A percentile compares a stretch with the other conserved stretches of the same genome.
phyloP scores from a whole-genome alignment of 2,113 vertebrate genomes.

The Orycteropus afer region DNA sequence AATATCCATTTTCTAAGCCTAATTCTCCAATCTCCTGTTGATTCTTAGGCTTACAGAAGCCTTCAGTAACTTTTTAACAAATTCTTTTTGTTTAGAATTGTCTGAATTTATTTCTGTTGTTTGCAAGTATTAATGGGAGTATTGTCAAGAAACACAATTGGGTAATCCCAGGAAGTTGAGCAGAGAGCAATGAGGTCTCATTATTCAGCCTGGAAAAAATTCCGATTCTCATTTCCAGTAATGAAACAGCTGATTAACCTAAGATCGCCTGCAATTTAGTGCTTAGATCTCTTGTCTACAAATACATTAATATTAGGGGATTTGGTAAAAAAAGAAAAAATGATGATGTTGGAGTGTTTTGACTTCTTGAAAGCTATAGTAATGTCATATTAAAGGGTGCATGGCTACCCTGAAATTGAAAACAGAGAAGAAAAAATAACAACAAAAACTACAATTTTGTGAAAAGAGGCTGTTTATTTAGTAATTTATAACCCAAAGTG shows the following conservation, averaged over 20 bases:
- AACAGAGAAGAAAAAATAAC: neutral
- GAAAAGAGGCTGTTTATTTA: neutral
- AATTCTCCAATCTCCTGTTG: neutral
- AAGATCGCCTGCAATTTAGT: neutral
- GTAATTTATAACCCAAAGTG: neutral
- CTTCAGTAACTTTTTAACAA: neutral
- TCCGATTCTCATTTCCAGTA: neutral
- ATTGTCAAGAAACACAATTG: slow-evolving; percentile 28
- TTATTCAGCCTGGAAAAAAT: neutral
- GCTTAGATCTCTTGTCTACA: neutral
- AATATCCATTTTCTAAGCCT: neutral
- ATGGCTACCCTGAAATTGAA: slow-evolving; percentile 6
- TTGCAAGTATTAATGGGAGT: neutral
- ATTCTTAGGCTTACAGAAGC: neutral
- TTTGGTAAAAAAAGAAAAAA: slow-evolving; percentile 17
- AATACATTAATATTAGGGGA: neutral
- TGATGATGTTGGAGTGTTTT: neutral
- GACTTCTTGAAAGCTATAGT: neutral
- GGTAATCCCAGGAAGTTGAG: neutral
- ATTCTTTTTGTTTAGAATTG: neutral
- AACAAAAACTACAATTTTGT: neutral
- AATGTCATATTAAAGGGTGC: neutral
- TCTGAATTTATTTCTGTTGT: neutral
- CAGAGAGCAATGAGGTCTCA: neutral
- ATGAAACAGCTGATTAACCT: neutral